Evolutionary conservation across 2,888 invertebrate genomes (phyloP).

Genomic region (Philereme transversata): DNA sequence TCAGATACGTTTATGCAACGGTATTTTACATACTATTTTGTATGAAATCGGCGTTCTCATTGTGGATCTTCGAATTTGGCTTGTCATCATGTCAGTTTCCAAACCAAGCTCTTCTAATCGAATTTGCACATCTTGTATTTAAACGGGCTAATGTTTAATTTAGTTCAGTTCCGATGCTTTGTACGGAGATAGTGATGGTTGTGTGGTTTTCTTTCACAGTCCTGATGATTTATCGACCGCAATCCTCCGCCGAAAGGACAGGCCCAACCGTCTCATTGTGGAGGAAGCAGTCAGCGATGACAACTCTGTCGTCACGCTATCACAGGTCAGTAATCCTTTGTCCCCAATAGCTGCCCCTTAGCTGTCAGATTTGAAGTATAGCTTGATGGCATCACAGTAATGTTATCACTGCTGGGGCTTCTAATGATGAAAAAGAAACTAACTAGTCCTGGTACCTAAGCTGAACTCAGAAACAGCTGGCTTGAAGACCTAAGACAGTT

Average conservation of each 20-base stretch:
- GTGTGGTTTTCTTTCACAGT: constrained; percentile 68
- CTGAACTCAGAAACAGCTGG: too few species aligned
- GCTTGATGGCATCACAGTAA: constrained; percentile 1
- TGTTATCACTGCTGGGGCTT: neutral
- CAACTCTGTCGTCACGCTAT: constrained; percentile 98
- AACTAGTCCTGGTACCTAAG: too few species aligned
- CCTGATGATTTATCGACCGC: constrained; percentile 98
- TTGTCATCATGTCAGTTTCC: constrained; percentile 81
- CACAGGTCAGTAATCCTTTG: constrained; percentile 87
- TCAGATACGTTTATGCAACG: neutral
- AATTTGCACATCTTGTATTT: constrained; percentile 38
- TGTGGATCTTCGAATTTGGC: constrained; percentile 72
- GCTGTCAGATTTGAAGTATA: constrained; percentile 6
- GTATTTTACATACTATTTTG: constrained; percentile 20
- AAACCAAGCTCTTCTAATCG: constrained; percentile 43
- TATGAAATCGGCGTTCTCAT: constrained; percentile 41
- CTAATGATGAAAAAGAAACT: neutral
- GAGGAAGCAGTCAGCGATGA: constrained; percentile 99
- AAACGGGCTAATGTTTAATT: constrained; percentile 1
- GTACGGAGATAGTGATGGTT: constrained; percentile 28
- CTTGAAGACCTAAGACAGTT: too few species aligned
- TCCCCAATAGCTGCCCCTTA: constrained; percentile 29
- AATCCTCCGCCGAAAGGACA: constrained; percentile 98
- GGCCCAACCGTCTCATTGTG: constrained; percentile 98
- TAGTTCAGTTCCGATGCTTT: neutral